Percentiles rank a stretch among this genome's conserved stretches.
Evolutionary conservation across 2,113 vertebrate species (phyloP).

Genomic region (Phainopepla nitens): DNA sequence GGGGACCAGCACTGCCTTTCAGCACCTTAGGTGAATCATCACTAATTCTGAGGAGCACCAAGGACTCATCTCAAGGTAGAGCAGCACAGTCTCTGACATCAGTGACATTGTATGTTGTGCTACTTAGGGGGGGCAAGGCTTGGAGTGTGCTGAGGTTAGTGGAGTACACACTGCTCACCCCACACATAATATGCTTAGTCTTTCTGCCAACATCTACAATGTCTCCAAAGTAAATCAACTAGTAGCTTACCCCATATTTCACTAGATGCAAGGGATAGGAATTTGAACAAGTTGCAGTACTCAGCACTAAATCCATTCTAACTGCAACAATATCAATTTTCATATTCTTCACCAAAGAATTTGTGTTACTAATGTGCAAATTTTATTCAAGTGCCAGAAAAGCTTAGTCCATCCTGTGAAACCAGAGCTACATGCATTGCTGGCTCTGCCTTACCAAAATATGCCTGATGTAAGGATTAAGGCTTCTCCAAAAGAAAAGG

Average conservation of each 20-base stretch:
- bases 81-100: not conserved
- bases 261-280: not conserved
- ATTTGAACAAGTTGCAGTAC: not conserved
- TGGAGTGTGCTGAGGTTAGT: not conserved
- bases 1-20: not conserved
- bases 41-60: not conserved
- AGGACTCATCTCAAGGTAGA: not conserved
- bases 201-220: not conserved
- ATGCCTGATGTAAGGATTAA: not conserved
- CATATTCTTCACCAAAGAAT: not conserved
- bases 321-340: not conserved
- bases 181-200: fast-evolving
- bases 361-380: not conserved
- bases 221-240: not conserved
- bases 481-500: not conserved
- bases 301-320: not conserved
- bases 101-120: fast-evolving
- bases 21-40: not conserved
- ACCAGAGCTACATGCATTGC: not conserved
- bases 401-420: not conserved
- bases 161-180: not conserved
- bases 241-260: not conserved
- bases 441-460: not conserved
- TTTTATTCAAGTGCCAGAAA: not conserved
- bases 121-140: fast-evolving